A percentile compares a stretch with the other conserved stretches of the same genome.
Conservation (phyloP, 2,113 vertebrate genomes). For the Oceanodroma tethys region DNA sequence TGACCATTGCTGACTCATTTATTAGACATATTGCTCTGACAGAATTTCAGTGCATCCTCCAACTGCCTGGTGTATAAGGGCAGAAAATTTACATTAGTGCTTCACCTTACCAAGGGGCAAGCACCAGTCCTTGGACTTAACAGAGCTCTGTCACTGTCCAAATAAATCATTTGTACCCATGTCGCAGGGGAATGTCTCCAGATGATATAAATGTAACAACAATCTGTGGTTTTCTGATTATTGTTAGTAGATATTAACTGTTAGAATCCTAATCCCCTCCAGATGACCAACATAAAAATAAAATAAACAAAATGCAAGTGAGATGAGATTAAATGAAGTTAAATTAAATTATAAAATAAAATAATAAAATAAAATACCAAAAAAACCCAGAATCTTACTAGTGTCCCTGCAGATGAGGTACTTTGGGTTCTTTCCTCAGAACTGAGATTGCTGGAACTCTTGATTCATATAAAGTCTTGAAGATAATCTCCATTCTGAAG, state of each 20-base stretch:
- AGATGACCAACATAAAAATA: not conserved
- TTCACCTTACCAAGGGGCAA: not conserved
- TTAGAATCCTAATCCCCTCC: not conserved
- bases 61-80: not conserved
- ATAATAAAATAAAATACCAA: not conserved
- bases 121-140: not conserved
- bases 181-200: not conserved
- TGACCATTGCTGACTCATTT: not conserved
- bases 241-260: not conserved
- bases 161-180: not conserved
- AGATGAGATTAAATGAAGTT: not conserved
- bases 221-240: not conserved
- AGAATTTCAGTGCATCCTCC: not conserved
- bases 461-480: not conserved
- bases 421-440: not conserved
- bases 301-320: not conserved
- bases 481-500: not conserved
- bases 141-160: not conserved
- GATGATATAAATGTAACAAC: not conserved
- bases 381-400: not conserved
- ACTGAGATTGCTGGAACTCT: not conserved
- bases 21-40: not conserved
- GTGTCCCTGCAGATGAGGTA: not conserved
- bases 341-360: not conserved
- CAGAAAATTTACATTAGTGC: not conserved